These are phyloP conservation scores for Euborellia annulipes DNA, from an alignment of 1,140 invertebrate genomes.

Conservation along the genomic window DNA sequence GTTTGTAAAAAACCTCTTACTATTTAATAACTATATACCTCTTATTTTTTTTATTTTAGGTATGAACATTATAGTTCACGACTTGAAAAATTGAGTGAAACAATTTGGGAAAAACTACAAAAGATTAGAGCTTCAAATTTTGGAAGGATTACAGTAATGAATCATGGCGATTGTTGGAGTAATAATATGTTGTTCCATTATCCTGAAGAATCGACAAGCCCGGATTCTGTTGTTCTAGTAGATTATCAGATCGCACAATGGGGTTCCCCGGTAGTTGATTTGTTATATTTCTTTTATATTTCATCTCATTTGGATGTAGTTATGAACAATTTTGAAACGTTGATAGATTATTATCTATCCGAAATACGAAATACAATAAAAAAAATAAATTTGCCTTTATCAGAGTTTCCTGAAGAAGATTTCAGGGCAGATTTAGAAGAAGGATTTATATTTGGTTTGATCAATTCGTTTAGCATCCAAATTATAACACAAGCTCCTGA, in stretches of 20 bases:
- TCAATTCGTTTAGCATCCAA: constrained; percentile 17
- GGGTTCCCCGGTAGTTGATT: constrained; percentile 33
- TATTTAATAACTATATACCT: background rate
- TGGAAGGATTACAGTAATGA: constrained; percentile 1
- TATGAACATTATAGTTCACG: background rate
- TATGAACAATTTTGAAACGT: constrained; percentile 20
- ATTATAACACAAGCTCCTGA: constrained; percentile 20
- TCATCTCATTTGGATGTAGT: constrained; percentile 27
- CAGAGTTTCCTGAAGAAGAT: constrained; percentile 25
- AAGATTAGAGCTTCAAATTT: background rate
- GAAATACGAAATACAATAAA: constrained; percentile 24
- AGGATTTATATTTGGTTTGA: constrained; percentile 20
- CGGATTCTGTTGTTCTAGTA: background rate
- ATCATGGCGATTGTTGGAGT: constrained; percentile 15
- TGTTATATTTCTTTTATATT: constrained; percentile 39
- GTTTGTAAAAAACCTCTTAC: background rate
- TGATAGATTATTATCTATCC: constrained; percentile 28
- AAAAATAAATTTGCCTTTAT: constrained; percentile 23
- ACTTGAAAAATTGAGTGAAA: background rate
- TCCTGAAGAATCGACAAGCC: background rate
- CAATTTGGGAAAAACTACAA: background rate
- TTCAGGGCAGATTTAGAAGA: constrained; percentile 22
- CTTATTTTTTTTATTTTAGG: background rate
- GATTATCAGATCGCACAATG: constrained; percentile 18
- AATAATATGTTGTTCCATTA: constrained; percentile 16